Base-by-base conservation (phyloP, 2,113 vertebrate species). In the Antechinus stuartii region DNA sequence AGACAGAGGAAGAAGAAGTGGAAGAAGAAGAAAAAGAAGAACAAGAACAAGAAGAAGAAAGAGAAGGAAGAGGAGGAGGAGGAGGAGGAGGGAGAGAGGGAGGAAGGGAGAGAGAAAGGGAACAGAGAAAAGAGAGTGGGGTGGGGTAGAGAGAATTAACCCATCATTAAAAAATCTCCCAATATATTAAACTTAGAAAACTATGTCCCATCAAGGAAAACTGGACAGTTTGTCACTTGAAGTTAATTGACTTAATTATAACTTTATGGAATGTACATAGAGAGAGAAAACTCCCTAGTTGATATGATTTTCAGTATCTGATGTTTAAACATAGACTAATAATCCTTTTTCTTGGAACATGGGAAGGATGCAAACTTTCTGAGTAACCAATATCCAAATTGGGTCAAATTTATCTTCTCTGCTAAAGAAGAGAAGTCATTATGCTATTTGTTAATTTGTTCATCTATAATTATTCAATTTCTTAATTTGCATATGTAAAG, bases 161-260 rank as follows among this genome's bases (percentile, higher is more conserved):
- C 47, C 22, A 26, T 90, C 25, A 91, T 90, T 97, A 98, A 91
- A 55, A 47, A 94, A 89, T 91, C 93, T 98, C 94, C 95, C 97
- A 93, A 49, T 89, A 96, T 95, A 95, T 93, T 98, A 96, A 76
- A 54, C 92, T 97, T 98, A 93, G 96, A 98, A 92, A 92, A 97
- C 94, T 96, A 93, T 92, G 92, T 97, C 56, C 94, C 97, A 97
- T 97, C 98, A 98, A 97, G 96, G 97, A 96, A 98, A 97, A 98
- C 97, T 98, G 97, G 98, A 98, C 96, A 97, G 97, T 96, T 96
- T 98, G 96, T 97, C 96, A 97, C 93, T 96, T 97, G 96, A 96
- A 96, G 98, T 98, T 95, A 96, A 94, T 91, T 95, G 95, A 95
- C 95, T 95, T 54, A 93, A 96, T 96, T 98, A 94, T 95, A 96